Evolutionary conservation across 2,113 vertebrate species (phyloP).

Genomic region (Alligator mississippiensis): DNA sequence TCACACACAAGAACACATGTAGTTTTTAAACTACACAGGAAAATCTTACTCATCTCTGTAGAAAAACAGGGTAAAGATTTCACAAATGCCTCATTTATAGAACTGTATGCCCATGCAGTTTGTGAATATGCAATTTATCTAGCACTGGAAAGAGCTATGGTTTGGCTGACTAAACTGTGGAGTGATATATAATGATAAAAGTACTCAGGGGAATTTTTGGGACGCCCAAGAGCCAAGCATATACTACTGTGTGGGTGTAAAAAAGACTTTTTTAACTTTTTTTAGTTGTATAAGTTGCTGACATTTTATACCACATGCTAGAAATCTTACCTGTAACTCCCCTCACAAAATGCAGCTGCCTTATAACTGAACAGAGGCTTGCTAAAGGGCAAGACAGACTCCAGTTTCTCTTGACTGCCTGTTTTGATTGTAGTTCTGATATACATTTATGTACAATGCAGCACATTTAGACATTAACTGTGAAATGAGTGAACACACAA

Average conservation of each 20-base stretch:
- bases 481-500: neutral
- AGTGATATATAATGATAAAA: conserved; percentile 77
- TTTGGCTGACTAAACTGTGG: conserved; percentile 84
- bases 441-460: neutral
- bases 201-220: conserved; percentile 81
- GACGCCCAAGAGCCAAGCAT: conserved; percentile 63
- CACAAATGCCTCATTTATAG: conserved; percentile 62
- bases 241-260: conserved; percentile 74
- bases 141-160: conserved; percentile 79
- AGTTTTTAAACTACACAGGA: conserved; percentile 76
- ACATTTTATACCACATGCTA: conserved; percentile 62
- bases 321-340: conserved; percentile 31
- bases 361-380: neutral
- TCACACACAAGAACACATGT: conserved; percentile 62
- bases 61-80: conserved; percentile 79
- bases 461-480: neutral
- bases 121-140: conserved; percentile 80
- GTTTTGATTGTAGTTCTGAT: neutral
- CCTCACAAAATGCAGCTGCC: neutral
- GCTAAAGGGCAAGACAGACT: neutral
- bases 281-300: conserved; percentile 69
- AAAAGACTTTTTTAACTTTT: conserved; percentile 42
- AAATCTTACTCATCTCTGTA: conserved; percentile 84
- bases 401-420: neutral
- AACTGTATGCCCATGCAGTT: conserved; percentile 70